A percentile compares a stretch with the other conserved stretches of the same genome.
phyloP scores from a whole-genome alignment of 2,888 invertebrate genomes.

The Metallyticus violacea region DNA sequence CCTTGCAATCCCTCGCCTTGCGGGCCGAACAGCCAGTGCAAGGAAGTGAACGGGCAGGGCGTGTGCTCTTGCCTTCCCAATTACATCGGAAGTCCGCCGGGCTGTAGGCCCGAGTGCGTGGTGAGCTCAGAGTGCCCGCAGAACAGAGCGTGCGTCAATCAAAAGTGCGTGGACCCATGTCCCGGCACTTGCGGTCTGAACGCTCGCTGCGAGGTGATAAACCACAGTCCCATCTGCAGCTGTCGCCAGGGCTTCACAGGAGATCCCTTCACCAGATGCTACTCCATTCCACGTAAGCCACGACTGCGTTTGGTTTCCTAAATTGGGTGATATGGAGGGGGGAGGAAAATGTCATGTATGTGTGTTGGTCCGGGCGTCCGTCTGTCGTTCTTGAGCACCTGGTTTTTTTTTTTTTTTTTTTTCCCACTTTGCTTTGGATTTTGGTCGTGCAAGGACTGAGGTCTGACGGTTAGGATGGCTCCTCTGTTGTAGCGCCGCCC shows the following conservation, averaged over 20 bases:
- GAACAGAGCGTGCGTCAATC: slow-evolving; percentile 70
- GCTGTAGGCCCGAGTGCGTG: slow-evolving; percentile 50
- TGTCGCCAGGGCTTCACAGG: slow-evolving; percentile 70
- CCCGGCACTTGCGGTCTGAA: slow-evolving; percentile 70
- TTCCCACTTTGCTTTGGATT: not conserved
- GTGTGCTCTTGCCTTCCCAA: slow-evolving; percentile 51
- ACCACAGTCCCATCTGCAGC: slow-evolving; percentile 72
- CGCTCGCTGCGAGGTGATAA: slow-evolving; percentile 71
- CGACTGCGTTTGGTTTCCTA: not conserved
- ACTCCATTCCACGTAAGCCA: slow-evolving; percentile 39
- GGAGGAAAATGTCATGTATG: not conserved
- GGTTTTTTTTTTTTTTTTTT: too few relatives aligned
- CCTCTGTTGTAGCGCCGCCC: slow-evolving; percentile 27
- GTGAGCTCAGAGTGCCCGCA: slow-evolving; percentile 45
- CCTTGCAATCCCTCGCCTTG: slow-evolving; percentile 56
- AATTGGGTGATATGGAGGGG: not conserved
- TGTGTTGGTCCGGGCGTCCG: not conserved
- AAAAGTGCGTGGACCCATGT: slow-evolving; percentile 77
- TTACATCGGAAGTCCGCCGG: slow-evolving; percentile 52
- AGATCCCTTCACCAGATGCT: slow-evolving; percentile 72
- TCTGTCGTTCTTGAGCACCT: not conserved
- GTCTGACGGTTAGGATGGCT: slow-evolving; percentile 27
- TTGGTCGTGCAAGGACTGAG: not conserved
- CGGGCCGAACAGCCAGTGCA: slow-evolving; percentile 65
- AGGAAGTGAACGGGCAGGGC: slow-evolving; percentile 50